Conservation (phyloP, 2,888 invertebrate species). For the Gerosis bhagava region DNA sequence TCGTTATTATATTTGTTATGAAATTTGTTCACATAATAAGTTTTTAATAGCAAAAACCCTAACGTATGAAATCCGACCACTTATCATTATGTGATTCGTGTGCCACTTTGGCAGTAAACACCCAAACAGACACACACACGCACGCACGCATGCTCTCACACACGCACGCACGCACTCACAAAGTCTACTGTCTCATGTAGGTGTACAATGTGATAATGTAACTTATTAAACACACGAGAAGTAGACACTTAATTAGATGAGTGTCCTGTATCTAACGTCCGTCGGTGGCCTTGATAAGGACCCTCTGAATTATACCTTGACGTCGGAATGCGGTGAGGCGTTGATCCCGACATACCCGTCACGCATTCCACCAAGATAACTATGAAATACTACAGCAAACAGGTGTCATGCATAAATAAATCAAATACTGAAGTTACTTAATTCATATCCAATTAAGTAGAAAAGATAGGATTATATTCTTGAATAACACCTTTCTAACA, state of each 20-base stretch:
- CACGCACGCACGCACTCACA: too few relatives aligned
- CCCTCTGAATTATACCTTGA: conserved; percentile 42
- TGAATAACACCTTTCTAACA: too few relatives aligned
- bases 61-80: too few relatives aligned
- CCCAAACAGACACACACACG: neutral
- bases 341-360: conserved; percentile 35
- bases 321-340: conserved; percentile 49
- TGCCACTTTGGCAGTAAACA: too few relatives aligned
- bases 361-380: conserved; percentile 59
- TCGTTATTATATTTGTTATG: too few relatives aligned
- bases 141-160: too few relatives aligned
- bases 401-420: conserved; percentile 34
- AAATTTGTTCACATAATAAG: too few relatives aligned
- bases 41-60: too few relatives aligned
- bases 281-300: conserved; percentile 13
- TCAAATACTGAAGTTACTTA: conserved; percentile 53
- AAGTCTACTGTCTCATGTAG: neutral
- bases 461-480: too few relatives aligned
- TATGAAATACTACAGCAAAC: conserved; percentile 26
- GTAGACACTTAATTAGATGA: conserved; percentile 12
- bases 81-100: too few relatives aligned
- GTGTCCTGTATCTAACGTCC: conserved; percentile 6
- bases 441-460: too few relatives aligned
- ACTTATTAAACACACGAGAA: conserved; percentile 3
- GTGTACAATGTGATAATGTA: conserved; percentile 2